Base-by-base conservation (phyloP, 2,888 invertebrate species). In the Thymelicus sylvestris region DNA sequence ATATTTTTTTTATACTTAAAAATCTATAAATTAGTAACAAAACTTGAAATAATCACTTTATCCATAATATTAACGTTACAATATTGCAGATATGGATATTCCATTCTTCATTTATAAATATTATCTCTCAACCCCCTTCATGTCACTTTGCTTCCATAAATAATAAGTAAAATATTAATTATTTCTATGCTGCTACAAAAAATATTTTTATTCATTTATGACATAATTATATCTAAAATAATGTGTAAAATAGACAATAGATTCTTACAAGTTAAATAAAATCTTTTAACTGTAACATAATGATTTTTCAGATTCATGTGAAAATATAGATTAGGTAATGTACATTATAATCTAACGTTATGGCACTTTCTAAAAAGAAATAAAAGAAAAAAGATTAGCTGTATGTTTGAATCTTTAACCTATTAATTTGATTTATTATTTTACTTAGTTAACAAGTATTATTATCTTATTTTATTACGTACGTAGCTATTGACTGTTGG, bases 11-110 rank as follows among this genome's bases (percentile, higher is more conserved):
- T 6, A 12, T 10, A 12, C 5, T 19, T 24, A n/a, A n/a, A n/a
- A n/a, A 24, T 12, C 44, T 24, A 55, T 8, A 52, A 19, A 19
- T 55, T 31, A 55, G 6, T 55, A 55, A 55, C 10, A 24, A 55
- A 24, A 55, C 55, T 24, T 52, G 15, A 24, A 24, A 55, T 55
- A 10, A 55, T 55, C 55, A 55, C 55, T 31, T 50, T 61, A 67
- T 52, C 66, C 48, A 66, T 68, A 38, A 62, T 72, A 50, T 47
- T 73, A 67, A 64, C 55, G 62, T 71, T 73, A 48, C 50, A 52
- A 68, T 31, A 52, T 67, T 60, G 60, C 66, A 74, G 73, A 74
- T 76, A 76, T 76, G 75, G 74, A 74, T 73, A 67, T 74, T 73
- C 72, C 67, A 61, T 74, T 52, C 15, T 68, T 72, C 15, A 57